Evolutionary conservation across 2,888 invertebrate species (phyloP).

Genomic region (Stenchaetothrips biformis): DNA sequence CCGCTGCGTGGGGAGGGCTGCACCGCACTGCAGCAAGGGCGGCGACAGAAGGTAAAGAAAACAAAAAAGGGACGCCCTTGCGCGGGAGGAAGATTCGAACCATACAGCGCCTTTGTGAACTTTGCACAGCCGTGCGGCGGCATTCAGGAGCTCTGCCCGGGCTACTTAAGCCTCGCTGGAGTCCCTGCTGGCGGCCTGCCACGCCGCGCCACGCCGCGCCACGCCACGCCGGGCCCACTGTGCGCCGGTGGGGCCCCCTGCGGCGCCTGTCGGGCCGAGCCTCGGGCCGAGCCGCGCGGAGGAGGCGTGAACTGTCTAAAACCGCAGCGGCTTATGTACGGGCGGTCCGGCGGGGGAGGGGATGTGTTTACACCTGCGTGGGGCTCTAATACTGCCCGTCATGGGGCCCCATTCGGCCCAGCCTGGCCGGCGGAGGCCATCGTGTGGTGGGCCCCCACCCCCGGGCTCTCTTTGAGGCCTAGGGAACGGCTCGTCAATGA

Average conservation of each 20-base stretch:
- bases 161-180: too few relatives aligned
- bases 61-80: too few relatives aligned
- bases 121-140: not conserved
- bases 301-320: not conserved
- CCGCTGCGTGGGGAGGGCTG: not conserved
- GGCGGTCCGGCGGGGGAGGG: not conserved
- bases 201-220: not conserved
- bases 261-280: not conserved
- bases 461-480: not conserved
- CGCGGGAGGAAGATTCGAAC: too few relatives aligned
- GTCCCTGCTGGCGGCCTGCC: not conserved
- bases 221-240: not conserved
- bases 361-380: slow-evolving; percentile 15
- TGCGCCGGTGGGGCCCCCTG: not conserved
- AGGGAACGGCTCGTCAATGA: slow-evolving; percentile 19
- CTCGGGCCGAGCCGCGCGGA: not conserved
- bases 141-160: not conserved
- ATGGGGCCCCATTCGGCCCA: not conserved
- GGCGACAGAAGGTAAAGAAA: too few relatives aligned
- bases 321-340: not conserved
- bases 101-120: too few relatives aligned
- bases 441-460: not conserved
- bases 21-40: too few relatives aligned
- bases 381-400: slow-evolving; percentile 12
- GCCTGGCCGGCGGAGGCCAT: not conserved